Percentiles rank a stretch among this genome's conserved stretches.
Conservation (phyloP, 2,797 vertebrate species). For the Sebastes matsubarae region DNA sequence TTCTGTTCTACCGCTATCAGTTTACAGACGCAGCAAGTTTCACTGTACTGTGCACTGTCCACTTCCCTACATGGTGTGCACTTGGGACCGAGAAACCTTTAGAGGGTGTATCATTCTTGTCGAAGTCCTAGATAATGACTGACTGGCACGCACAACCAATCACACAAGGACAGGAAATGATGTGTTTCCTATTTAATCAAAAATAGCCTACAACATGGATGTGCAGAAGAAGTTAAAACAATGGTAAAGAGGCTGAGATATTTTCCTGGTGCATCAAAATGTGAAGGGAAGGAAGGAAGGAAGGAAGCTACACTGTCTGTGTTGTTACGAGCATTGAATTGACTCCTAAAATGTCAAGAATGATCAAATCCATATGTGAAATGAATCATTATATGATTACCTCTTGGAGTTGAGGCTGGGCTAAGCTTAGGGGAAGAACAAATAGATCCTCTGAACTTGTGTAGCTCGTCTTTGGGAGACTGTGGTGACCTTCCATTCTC, state of each 20-base stretch:
- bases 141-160: slow-evolving; percentile 29
- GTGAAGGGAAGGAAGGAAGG: background rate
- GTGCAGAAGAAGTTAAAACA: slow-evolving; percentile 29
- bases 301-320: background rate
- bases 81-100: slow-evolving; percentile 13
- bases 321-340: background rate
- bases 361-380: background rate
- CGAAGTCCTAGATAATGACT: background rate
- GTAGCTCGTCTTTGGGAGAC: slow-evolving; percentile 10
- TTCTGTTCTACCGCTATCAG: slow-evolving; percentile 55
- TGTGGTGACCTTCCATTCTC: slow-evolving; percentile 40
- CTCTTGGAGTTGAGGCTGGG: slow-evolving; percentile 52
- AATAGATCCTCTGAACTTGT: slow-evolving; percentile 21
- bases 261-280: background rate
- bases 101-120: slow-evolving; percentile 31
- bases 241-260: background rate
- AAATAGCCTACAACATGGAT: slow-evolving; percentile 26
- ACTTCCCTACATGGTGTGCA: slow-evolving; percentile 64
- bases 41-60: slow-evolving; percentile 23
- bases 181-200: slow-evolving; percentile 47
- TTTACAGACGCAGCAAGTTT: slow-evolving; percentile 19
- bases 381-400: slow-evolving; percentile 25
- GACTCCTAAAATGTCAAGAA: background rate
- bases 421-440: slow-evolving; percentile 48
- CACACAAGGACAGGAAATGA: slow-evolving; percentile 43